Evolutionary conservation across 2,888 invertebrate genomes (phyloP).

Genomic region (Timema podura): DNA sequence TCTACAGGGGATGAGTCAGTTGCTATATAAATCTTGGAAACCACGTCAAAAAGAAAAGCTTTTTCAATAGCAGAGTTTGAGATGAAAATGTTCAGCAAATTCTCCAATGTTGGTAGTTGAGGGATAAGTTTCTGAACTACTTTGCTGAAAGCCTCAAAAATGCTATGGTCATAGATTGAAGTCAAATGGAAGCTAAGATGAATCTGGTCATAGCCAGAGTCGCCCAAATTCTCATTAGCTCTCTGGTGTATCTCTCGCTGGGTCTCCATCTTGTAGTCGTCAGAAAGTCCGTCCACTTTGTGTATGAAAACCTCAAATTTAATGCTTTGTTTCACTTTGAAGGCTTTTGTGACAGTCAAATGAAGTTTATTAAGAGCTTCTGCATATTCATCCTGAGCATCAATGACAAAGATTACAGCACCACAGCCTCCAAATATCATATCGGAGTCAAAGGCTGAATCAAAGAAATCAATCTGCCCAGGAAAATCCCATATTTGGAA

Average conservation of each 20-base stretch:
- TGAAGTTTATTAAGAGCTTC: conserved; percentile 92
- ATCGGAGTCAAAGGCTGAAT: conserved; percentile 92
- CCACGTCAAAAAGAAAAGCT: conserved; percentile 98
- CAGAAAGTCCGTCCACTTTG: conserved; percentile 98
- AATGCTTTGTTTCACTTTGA: conserved; percentile 91
- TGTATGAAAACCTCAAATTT: conserved; percentile 99
- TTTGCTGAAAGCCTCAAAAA: conserved; percentile 99
- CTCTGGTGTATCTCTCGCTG: conserved; percentile 97
- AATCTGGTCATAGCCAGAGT: conserved; percentile 81
- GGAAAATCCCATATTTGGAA: conserved; percentile 99
- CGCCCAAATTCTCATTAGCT: conserved; percentile 90
- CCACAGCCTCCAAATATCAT: conserved; percentile 97
- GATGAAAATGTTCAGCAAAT: conserved; percentile 94
- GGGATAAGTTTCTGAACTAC: conserved; percentile 98
- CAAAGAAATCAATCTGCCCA: conserved; percentile 97
- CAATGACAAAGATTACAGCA: conserved; percentile 97
- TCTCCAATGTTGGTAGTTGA: conserved; percentile 94
- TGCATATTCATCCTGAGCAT: conserved; percentile 98
- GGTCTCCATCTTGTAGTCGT: conserved; percentile 98
- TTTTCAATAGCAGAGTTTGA: conserved; percentile 99
- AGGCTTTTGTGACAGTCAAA: conserved; percentile 90
- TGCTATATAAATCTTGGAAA: conserved; percentile 99
- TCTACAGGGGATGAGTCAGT: conserved; percentile 99
- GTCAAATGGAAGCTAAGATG: conserved; percentile 94
- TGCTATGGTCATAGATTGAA: conserved; percentile 99